A percentile compares a stretch with the other conserved stretches of the same genome.
These are phyloP conservation scores for Heliothis peltigera DNA, from an alignment of 2,888 invertebrate species.

Conservation along the genomic window DNA sequence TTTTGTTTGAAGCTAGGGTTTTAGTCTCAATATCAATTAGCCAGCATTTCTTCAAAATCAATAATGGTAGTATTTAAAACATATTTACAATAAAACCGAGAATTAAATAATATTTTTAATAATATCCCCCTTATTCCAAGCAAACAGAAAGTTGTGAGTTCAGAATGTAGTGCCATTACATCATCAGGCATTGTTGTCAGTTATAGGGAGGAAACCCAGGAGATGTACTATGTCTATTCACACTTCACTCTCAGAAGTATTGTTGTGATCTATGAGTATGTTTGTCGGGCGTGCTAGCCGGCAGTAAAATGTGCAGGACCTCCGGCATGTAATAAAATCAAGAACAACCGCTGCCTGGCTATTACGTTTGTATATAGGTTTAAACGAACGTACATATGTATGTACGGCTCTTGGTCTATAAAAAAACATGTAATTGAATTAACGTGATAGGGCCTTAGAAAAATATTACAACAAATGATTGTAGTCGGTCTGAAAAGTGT, in stretches of 20 bases:
- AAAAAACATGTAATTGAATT: too few relatives aligned
- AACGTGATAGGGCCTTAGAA: too few relatives aligned
- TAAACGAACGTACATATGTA: too few relatives aligned
- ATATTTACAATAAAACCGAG: too few relatives aligned
- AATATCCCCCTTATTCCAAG: constrained; percentile 19
- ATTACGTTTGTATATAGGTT: neutral
- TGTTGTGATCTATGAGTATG: constrained; percentile 45
- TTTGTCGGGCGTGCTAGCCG: constrained; percentile 24
- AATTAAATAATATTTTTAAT: neutral
- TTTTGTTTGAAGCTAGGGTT: too few relatives aligned
- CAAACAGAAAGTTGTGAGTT: constrained; percentile 38
- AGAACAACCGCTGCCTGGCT: neutral
- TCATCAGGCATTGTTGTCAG: constrained; percentile 35
- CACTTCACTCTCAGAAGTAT: constrained; percentile 24
- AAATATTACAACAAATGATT: too few relatives aligned
- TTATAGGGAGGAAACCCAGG: constrained; percentile 3
- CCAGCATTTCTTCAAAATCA: too few relatives aligned
- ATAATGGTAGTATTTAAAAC: too few relatives aligned
- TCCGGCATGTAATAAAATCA: neutral
- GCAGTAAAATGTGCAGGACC: neutral
- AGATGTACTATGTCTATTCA: constrained; percentile 21
- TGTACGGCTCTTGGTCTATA: too few relatives aligned
- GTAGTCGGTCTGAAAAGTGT: too few relatives aligned
- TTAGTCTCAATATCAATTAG: too few relatives aligned
- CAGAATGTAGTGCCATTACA: constrained; percentile 20